Percentiles rank a stretch among this genome's conserved stretches.
These are phyloP conservation scores for Forficula auricularia DNA, from an alignment of 1,140 invertebrate genomes.

Conservation along the genomic window DNA sequence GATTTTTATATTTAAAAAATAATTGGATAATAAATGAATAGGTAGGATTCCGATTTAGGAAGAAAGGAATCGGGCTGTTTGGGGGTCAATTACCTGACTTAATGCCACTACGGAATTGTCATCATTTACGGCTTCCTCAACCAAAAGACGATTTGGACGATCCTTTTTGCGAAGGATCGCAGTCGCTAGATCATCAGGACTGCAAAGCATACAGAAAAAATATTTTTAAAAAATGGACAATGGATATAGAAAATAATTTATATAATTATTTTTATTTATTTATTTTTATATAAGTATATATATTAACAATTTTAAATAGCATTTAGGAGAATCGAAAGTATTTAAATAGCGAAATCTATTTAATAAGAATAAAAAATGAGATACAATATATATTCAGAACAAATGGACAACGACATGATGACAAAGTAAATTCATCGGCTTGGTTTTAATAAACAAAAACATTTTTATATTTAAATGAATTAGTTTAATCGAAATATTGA, in stretches of 20 bases:
- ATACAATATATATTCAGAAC: background rate
- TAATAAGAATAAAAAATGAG: background rate
- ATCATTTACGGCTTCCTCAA: constrained; percentile 95
- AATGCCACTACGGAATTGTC: constrained; percentile 94
- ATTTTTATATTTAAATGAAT: no score
- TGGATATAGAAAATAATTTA: background rate
- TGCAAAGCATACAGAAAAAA: constrained; percentile 21
- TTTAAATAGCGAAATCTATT: background rate
- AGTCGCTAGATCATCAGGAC: constrained; percentile 86
- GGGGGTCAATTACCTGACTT: constrained; percentile 50
- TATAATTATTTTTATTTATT: background rate
- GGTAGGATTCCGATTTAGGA: no score
- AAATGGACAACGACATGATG: constrained; percentile 5
- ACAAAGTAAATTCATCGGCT: constrained; percentile 4
- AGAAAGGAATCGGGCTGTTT: no score
- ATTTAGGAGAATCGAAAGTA: background rate
- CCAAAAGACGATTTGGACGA: constrained; percentile 91
- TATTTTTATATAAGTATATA: background rate
- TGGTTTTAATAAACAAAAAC: no score
- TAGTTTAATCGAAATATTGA: no score
- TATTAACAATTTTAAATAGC: background rate
- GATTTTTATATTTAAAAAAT: no score
- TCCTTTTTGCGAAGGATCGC: constrained; percentile 96
- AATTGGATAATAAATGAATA: no score
- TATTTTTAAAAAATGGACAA: background rate